Evolutionary conservation across 2,797 vertebrate genomes (phyloP).

Genomic region (Lagorchestes hirsutus): DNA sequence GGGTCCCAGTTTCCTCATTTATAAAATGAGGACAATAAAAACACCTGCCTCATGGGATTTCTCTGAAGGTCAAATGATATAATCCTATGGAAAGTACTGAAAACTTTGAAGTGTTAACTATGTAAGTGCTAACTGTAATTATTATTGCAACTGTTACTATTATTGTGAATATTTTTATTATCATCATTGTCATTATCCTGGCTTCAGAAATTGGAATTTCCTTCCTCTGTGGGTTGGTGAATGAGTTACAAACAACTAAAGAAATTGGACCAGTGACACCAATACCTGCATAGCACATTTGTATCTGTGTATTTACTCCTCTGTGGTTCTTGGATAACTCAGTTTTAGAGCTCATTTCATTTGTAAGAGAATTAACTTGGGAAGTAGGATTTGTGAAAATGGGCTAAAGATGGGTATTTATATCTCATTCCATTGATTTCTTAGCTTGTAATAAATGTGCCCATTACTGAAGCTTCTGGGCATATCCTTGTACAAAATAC

Average conservation of each 20-base stretch:
- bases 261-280: background rate
- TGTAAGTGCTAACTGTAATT: background rate
- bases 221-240: background rate
- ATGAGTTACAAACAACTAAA: background rate
- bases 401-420: background rate
- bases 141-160: background rate
- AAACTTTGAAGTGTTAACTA: background rate
- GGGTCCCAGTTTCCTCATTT: background rate
- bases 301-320: slow-evolving; percentile 4
- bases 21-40: background rate
- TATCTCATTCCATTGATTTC: slow-evolving; percentile 45
- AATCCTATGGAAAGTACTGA: background rate
- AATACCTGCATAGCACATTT: background rate
- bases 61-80: background rate
- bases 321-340: slow-evolving; percentile 33
- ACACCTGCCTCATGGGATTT: background rate
- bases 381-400: slow-evolving; percentile 51
- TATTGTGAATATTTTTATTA: background rate
- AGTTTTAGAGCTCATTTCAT: slow-evolving; percentile 24
- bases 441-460: slow-evolving; percentile 46
- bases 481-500: slow-evolving; percentile 31
- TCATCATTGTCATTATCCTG: background rate
- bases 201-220: background rate
- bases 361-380: slow-evolving; percentile 39
- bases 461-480: background rate